Evolutionary conservation across 2,888 invertebrate species (phyloP), one percentile per base, ranked within the genome.

Genomic region (Dicyrtomina minuta): DNA sequence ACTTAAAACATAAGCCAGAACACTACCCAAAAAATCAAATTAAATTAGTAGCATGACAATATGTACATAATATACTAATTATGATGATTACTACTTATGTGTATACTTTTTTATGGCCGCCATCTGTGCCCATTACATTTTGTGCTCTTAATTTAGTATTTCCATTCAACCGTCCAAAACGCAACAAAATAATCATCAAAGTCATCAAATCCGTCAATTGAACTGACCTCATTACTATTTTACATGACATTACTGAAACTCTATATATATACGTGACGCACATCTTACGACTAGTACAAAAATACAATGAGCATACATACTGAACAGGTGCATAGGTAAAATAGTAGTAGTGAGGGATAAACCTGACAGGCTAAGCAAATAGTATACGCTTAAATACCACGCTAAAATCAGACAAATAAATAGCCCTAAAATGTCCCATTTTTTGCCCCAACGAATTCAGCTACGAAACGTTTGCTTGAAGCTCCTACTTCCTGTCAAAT

Each of bases 141-240:
- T 33, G 33, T 33, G 4, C 33, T 33, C 33, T 8, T 33, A 33
- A 33, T 33, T 33, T 33, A 33, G 33, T 3, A 3, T 22, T 51
- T 10, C 22, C 51, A 51, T 51, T 20, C 51, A 17, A 20, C 51
- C 51, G 20, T 41, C 17, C 10, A 58, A 39, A 58, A 41, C 17
- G 17, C 17, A 8, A 58, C 17, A 41, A 33, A 41, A 58, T 58
- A 20, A 58, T 58, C 41, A 58, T 58, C 58, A 58, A 58, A 58
- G 58, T 58, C 58, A 58, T 41, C 58, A 58, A 58, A 41, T 20
- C 6, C 33, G 17, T 41, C 10, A 17, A 39, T 58, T 39, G 41
- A 41, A 58, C 4, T 58, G 58, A 58, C 58, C 58, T 58, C 58
- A 58, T 58, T 58, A 58, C 41, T 41, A 20, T 41, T 17, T 20